phyloP scores from a whole-genome alignment of 2,797 vertebrate genomes.

The Hylomyscus alleni region DNA sequence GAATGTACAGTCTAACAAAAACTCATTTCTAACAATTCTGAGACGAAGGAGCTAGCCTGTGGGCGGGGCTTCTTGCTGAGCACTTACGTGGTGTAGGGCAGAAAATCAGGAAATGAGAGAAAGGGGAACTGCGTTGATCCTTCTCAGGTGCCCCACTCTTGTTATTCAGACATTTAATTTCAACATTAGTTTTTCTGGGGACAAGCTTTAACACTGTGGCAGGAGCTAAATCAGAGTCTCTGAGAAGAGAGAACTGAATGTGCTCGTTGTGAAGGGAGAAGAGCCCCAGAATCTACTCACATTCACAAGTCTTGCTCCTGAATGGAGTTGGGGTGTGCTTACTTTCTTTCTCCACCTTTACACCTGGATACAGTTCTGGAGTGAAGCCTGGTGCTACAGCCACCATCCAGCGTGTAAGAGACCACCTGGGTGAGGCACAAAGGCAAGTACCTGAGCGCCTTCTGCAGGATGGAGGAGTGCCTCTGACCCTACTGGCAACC shows the following conservation, averaged over 20 bases:
- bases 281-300: neutral
- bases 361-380: neutral
- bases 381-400: neutral
- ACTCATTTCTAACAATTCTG: neutral
- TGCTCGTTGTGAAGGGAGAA: neutral
- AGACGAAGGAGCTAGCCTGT: neutral
- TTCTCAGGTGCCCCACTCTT: neutral
- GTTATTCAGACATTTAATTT: neutral
- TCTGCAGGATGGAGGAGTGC: neutral
- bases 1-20: neutral
- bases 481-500: neutral
- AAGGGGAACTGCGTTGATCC: neutral
- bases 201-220: neutral
- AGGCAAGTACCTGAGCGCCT: neutral
- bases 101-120: neutral
- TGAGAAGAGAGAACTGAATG: neutral
- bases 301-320: neutral
- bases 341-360: neutral
- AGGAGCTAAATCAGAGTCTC: neutral
- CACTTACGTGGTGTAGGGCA: rapidly evolving
- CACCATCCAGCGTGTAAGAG: neutral
- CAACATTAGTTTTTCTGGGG: neutral
- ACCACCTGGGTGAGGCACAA: neutral
- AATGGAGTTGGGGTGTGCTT: neutral
- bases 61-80: neutral